Base-by-base conservation (phyloP, 2,888 invertebrate genomes). In the Caradrina kadenii region DNA sequence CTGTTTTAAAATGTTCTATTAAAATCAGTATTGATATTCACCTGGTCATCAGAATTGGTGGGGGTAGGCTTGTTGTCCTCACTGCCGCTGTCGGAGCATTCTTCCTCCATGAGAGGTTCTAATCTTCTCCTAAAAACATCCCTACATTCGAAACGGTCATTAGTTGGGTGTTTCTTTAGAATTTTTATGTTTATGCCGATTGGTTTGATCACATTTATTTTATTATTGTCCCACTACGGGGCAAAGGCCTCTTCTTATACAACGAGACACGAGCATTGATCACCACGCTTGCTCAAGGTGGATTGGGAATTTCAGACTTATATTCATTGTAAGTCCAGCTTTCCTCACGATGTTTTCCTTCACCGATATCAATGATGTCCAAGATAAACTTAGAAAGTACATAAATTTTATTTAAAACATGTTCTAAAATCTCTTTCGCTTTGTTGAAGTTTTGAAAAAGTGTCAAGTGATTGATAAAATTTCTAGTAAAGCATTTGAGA, bases 101-200 rank as follows among this genome's bases (percentile, higher is more conserved):
- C 98, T 93, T 98, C 98, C 93, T 98, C 98, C 80, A 98, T 97
- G 8, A 98, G 96, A 61, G 98, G 98, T 90, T 98, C 98, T 87
- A 98, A 93, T 83, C 98, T 96, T 92, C 98, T 96, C 91, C 97
- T 97, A 90, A 96, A 96, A 86, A 96, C 94, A 90, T 95, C 95
- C 92, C 95, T 95, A 88, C 74, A 80, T 87, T 79, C 71, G 73
- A 74, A 45, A 35, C 61, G 50, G 35, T 52, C n/a, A 66, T 82
- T 73, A 78, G 62, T 72, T n/a, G 26, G 52, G 21, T 63, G 19
- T 58, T 45, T 15, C 0, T 64, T 71, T 58, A 19, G 10, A 45
- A 35, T 55, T 67, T 65, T 4, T 65, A 31, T 65, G 60, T 10
- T 8, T 1, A 53, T 53, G 42, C 52, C 39, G 17, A 62, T 62